Conservation (phyloP, 2,888 invertebrate genomes). For the Drosophila paracracens region DNA sequence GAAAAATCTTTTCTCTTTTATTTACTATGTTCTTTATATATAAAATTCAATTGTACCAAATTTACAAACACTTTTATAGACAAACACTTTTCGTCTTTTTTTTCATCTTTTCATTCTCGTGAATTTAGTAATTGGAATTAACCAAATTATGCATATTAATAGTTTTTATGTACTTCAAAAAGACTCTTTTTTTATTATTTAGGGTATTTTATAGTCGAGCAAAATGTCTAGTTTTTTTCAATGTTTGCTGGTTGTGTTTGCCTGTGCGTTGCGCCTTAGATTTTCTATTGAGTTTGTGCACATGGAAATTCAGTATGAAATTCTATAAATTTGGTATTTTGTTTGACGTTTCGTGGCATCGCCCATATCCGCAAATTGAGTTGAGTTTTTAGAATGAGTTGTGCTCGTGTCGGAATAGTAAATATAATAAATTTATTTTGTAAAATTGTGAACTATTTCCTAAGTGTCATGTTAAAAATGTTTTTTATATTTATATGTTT, state of each 20-base stretch:
- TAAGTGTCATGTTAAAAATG: constrained; percentile 14
- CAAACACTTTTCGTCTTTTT: no score
- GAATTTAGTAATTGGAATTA: not conserved
- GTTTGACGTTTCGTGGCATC: constrained; percentile 45
- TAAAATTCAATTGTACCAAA: not conserved
- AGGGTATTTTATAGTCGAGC: constrained; percentile 2
- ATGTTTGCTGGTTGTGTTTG: constrained; percentile 34
- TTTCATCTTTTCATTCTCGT: not conserved
- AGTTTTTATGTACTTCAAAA: not conserved
- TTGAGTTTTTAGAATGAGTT: constrained; percentile 50
- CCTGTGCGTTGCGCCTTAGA: constrained; percentile 48
- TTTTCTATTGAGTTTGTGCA: constrained; percentile 38
- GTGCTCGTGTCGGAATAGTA: constrained; percentile 18
- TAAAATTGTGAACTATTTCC: constrained; percentile 1
- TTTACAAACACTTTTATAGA: not conserved
- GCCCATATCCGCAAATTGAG: constrained; percentile 64
- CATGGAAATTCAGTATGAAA: constrained; percentile 48
- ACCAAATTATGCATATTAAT: not conserved
- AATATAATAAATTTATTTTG: constrained; percentile 42
- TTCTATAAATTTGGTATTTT: constrained; percentile 74
- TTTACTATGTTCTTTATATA: not conserved
- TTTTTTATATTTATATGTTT: no score
- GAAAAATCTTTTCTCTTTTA: constrained; percentile 24
- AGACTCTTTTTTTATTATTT: not conserved
- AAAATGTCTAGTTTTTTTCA: not conserved